Conservation (phyloP, 2,888 invertebrate species). For the Amorpha juglandis region DNA sequence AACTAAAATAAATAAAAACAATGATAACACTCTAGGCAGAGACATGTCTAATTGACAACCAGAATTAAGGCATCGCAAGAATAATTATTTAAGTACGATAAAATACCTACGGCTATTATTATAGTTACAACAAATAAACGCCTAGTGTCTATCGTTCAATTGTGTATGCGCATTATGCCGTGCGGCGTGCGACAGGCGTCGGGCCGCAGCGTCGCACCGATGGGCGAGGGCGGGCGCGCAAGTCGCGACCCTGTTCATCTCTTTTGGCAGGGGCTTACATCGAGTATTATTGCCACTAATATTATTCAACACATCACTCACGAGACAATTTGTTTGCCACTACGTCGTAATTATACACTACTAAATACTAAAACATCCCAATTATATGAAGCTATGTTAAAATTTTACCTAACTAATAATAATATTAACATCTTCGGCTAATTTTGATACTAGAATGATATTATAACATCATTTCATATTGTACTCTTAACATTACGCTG, state of each 20-base stretch:
- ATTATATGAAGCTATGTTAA: constrained; percentile 84
- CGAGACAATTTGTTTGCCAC: constrained; percentile 77
- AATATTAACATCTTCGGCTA: constrained; percentile 85
- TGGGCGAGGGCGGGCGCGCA: no score
- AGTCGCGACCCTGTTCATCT: constrained; percentile 43
- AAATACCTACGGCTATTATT: constrained; percentile 85
- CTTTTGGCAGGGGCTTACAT: constrained; percentile 73
- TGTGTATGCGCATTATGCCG: constrained; percentile 46
- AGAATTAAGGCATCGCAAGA: constrained; percentile 86
- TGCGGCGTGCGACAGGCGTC: constrained; percentile 35
- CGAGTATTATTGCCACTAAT: constrained; percentile 83
- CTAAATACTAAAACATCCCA: constrained; percentile 84
- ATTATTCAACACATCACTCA: constrained; percentile 67
- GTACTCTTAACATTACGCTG: constrained; percentile 84
- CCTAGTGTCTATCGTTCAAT: constrained; percentile 74
- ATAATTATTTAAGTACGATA: constrained; percentile 85
- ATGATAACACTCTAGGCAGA: constrained; percentile 84
- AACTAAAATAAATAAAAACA: constrained; percentile 81
- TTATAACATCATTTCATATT: constrained; percentile 83
- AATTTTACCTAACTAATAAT: constrained; percentile 83
- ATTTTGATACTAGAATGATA: constrained; percentile 85
- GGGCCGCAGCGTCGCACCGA: no score
- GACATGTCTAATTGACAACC: constrained; percentile 85
- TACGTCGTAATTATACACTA: constrained; percentile 76
- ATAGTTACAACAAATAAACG: constrained; percentile 83